phyloP scores from a whole-genome alignment of 2,113 vertebrate genomes.

The Sialia sialis region DNA sequence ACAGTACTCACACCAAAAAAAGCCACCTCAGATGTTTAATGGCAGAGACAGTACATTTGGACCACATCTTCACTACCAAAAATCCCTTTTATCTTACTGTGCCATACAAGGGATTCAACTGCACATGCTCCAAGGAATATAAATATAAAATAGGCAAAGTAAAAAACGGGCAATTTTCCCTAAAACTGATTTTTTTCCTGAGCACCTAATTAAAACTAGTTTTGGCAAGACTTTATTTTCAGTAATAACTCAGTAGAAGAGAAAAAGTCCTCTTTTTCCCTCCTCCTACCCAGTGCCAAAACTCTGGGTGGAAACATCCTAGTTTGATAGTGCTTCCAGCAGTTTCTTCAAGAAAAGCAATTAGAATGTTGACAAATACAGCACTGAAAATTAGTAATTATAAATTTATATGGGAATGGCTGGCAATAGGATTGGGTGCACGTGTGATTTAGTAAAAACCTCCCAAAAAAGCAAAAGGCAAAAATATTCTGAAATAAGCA shows the following conservation, averaged over 20 bases:
- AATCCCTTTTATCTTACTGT: not conserved
- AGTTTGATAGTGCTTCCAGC: not conserved
- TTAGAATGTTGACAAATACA: not conserved
- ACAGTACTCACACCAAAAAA: not conserved
- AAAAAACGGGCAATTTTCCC: not conserved
- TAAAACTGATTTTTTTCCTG: not conserved
- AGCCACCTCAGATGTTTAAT: not conserved
- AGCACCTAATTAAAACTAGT: not conserved
- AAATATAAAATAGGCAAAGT: not conserved
- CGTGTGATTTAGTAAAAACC: not conserved
- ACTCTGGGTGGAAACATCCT: not conserved
- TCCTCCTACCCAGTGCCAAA: not conserved
- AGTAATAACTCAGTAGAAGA: not conserved
- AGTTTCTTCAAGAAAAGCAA: not conserved
- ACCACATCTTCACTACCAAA: not conserved
- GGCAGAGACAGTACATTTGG: not conserved
- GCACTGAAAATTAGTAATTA: not conserved
- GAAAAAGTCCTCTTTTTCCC: not conserved
- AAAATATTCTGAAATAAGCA: not conserved
- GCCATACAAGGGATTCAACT: not conserved
- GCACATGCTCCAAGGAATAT: not conserved
- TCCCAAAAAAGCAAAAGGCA: not conserved
- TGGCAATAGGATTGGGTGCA: not conserved
- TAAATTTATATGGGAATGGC: not conserved
- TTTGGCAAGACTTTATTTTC: not conserved